These are phyloP conservation scores for Acestrorhynchus altus DNA, from an alignment of 2,797 vertebrate species.

Conservation along the genomic window DNA sequence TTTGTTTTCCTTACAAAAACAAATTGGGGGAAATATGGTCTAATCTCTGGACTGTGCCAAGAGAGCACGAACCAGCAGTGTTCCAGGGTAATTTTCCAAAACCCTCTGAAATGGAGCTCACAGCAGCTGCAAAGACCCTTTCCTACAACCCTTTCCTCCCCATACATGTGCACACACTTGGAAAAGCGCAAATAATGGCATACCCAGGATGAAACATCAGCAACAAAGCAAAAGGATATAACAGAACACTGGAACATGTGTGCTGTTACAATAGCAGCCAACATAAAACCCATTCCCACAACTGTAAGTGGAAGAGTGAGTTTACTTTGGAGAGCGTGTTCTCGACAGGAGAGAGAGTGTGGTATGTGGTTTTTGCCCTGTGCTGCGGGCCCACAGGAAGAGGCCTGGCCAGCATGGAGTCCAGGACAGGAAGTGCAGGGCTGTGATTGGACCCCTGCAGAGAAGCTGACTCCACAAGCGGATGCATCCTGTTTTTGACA, in stretches of 20 bases:
- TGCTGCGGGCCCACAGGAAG: conserved; percentile 69
- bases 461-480: conserved; percentile 74
- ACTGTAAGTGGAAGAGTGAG: conserved; percentile 37
- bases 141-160: conserved; percentile 51
- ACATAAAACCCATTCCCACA: conserved; percentile 34
- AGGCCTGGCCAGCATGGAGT: conserved; percentile 62
- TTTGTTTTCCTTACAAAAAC: conserved; percentile 58
- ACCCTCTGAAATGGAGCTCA: conserved; percentile 71
- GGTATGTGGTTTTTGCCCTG: conserved; percentile 50
- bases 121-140: conserved; percentile 71
- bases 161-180: conserved; percentile 52
- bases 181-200: conserved; percentile 33
- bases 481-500: conserved; percentile 80
- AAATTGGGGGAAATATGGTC: conserved; percentile 51
- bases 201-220: conserved; percentile 10
- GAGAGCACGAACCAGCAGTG: conserved; percentile 68
- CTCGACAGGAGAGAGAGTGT: conserved; percentile 19
- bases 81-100: conserved; percentile 68
- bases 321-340: conserved; percentile 39
- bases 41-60: conserved; percentile 59
- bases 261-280: conserved; percentile 38
- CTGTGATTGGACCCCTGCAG: conserved; percentile 68
- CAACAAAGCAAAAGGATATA: conserved; percentile 23
- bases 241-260: conserved; percentile 34
- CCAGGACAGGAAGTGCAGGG: conserved; percentile 72